These are phyloP conservation scores for Phorcus lineatus DNA, from an alignment of 2,888 invertebrate genomes.

Conservation along the genomic window DNA sequence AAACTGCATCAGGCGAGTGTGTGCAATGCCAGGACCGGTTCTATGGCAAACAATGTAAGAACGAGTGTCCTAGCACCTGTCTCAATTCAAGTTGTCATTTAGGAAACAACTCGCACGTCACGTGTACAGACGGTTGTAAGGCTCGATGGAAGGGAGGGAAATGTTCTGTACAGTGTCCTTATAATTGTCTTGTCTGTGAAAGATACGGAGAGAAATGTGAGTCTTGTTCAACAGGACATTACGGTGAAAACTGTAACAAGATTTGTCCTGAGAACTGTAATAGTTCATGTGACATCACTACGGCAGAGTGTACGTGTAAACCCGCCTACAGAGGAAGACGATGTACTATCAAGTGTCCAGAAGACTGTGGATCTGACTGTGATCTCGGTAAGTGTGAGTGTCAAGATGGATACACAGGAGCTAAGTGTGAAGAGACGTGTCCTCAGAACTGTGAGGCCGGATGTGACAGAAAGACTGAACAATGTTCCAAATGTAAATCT, in stretches of 20 bases:
- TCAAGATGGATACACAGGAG: background rate
- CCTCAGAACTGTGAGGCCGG: background rate
- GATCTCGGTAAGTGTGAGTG: background rate
- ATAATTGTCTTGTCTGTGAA: background rate
- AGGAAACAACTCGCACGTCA: conserved; percentile 36
- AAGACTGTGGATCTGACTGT: background rate
- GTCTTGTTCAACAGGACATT: background rate
- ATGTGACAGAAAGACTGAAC: background rate
- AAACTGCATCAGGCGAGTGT: background rate
- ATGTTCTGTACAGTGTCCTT: conserved; percentile 6
- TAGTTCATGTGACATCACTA: background rate
- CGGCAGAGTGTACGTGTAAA: background rate
- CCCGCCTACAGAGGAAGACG: background rate
- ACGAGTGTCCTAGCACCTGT: background rate
- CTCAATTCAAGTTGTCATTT: background rate
- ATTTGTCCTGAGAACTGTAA: background rate
- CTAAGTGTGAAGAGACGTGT: background rate
- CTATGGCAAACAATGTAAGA: background rate
- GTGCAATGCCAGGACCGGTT: background rate
- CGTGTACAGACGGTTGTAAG: conserved; percentile 39
- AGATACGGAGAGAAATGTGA: background rate
- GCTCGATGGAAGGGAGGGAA: conserved; percentile 34
- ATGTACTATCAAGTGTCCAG: background rate
- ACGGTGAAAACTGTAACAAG: background rate
- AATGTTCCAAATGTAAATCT: background rate